These are phyloP conservation scores for Enteromius thamalakanensis DNA, from an alignment of 2,797 vertebrate genomes.

Conservation along the genomic window DNA sequence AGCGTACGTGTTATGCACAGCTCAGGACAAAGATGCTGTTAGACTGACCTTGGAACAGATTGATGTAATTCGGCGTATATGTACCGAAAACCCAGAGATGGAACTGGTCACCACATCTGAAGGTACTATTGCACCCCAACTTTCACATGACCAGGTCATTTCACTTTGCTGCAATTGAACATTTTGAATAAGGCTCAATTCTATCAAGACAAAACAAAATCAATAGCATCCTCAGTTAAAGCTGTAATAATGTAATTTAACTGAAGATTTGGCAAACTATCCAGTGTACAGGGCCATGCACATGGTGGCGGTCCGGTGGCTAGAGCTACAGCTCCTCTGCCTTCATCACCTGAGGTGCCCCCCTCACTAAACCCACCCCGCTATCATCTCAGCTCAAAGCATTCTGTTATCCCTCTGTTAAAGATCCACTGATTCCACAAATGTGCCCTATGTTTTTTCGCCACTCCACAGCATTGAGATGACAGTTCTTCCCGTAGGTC, in stretches of 20 bases:
- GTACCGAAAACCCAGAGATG: conserved; percentile 81
- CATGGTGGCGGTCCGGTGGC: too few relatives aligned
- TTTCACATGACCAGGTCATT: neutral
- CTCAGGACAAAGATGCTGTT: conserved; percentile 89
- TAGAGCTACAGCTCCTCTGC: too few relatives aligned
- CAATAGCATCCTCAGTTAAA: neutral
- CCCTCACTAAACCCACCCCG: too few relatives aligned
- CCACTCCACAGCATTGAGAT: too few relatives aligned
- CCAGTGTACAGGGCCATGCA: neutral
- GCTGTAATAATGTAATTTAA: neutral
- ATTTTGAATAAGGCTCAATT: neutral
- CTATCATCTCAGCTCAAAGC: too few relatives aligned
- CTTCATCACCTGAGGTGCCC: too few relatives aligned
- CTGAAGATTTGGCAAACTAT: neutral
- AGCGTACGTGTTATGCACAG: conserved; percentile 86
- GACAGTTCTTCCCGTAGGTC: too few relatives aligned
- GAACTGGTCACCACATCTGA: conserved; percentile 80
- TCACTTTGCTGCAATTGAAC: neutral
- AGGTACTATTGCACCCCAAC: conserved; percentile 71
- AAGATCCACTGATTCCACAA: too few relatives aligned
- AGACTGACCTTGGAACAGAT: conserved; percentile 93
- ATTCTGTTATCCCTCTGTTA: too few relatives aligned
- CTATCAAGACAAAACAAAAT: neutral
- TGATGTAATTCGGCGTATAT: conserved; percentile 87
- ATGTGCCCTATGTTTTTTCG: too few relatives aligned